Conservation (phyloP, 2,797 vertebrate species). For the Crypturellus tataupa region DNA sequence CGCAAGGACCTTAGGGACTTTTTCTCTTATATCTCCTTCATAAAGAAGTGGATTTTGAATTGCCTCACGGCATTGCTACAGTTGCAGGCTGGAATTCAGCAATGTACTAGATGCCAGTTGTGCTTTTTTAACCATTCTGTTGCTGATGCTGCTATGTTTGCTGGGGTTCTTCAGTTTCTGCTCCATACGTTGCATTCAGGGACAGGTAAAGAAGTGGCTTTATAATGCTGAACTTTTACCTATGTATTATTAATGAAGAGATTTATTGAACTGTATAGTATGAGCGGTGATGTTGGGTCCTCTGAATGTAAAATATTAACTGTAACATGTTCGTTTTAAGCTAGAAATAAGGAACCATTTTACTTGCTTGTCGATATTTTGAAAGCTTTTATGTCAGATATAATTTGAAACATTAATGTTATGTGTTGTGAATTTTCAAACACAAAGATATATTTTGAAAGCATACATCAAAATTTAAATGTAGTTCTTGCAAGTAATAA, state of each 20-base stretch:
- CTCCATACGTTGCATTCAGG: conserved; percentile 77
- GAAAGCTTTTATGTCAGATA: neutral
- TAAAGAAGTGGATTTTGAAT: conserved; percentile 55
- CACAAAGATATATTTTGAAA: conserved; percentile 15
- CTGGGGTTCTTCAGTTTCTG: conserved; percentile 82
- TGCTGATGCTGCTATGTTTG: conserved; percentile 80
- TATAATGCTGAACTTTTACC: conserved; percentile 12
- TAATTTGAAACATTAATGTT: neutral
- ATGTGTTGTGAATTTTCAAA: neutral
- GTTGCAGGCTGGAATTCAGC: conserved; percentile 68
- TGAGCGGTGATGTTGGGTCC: neutral
- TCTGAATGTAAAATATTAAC: conserved; percentile 20
- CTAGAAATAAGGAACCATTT: conserved; percentile 55
- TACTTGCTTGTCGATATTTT: conserved; percentile 49
- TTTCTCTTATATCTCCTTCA: conserved; percentile 48
- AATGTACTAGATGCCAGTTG: conserved; percentile 67
- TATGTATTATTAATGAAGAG: conserved; percentile 7
- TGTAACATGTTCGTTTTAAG: neutral
- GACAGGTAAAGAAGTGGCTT: conserved; percentile 82
- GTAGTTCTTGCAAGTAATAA: neutral
- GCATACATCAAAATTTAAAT: neutral
- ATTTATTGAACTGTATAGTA: conserved; percentile 7
- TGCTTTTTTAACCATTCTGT: conserved; percentile 68
- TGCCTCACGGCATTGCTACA: conserved; percentile 53
- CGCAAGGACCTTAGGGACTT: conserved; percentile 57